Evolutionary conservation across 37 sponge, comb jelly and placozoan species (phyloP).

Genomic region (Bolinopsis microptera): DNA sequence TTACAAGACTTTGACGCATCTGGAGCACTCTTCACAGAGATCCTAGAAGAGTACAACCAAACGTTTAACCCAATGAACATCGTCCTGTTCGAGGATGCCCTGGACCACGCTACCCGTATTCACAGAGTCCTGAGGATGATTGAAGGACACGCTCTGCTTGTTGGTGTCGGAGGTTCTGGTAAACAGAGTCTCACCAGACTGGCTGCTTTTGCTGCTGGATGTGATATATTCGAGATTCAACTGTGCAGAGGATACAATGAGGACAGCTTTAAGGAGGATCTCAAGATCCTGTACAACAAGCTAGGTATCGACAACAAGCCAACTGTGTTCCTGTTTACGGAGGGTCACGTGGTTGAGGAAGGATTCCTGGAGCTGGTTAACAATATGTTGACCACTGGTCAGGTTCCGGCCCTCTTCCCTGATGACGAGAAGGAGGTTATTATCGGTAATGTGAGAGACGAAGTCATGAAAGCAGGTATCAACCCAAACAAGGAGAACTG

Average conservation of each 20-base stretch:
- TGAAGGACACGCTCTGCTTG: slow-evolving; percentile 92
- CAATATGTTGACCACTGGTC: slow-evolving; percentile 99
- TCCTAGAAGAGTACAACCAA: slow-evolving; percentile 93
- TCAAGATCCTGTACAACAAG: slow-evolving; percentile 91
- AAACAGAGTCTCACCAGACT: slow-evolving; percentile 92
- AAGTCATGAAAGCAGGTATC: slow-evolving; percentile 81
- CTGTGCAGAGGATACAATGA: slow-evolving; percentile 96
- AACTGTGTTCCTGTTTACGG: slow-evolving; percentile 95
- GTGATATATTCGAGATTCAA: slow-evolving; percentile 97
- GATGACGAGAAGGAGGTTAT: slow-evolving; percentile 97
- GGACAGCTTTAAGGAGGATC: slow-evolving; percentile 95
- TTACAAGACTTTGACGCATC: slow-evolving; percentile 90
- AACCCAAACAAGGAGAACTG: slow-evolving; percentile 88
- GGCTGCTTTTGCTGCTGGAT: slow-evolving; percentile 97
- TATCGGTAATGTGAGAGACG: slow-evolving; percentile 87
- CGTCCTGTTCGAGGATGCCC: slow-evolving; percentile 97
- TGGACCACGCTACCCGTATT: slow-evolving; percentile 92
- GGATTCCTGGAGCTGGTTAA: slow-evolving; percentile 97
- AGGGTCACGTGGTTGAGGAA: slow-evolving; percentile 98
- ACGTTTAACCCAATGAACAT: slow-evolving; percentile 88
- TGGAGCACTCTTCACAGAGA: slow-evolving; percentile 86
- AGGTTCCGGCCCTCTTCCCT: slow-evolving; percentile 96
- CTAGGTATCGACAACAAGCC: slow-evolving; percentile 94
- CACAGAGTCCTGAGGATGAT: slow-evolving; percentile 96
- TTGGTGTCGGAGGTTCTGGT: slow-evolving; percentile 97